Evolutionary conservation across 2,888 invertebrate genomes (phyloP).

Genomic region (Andricus curvator): DNA sequence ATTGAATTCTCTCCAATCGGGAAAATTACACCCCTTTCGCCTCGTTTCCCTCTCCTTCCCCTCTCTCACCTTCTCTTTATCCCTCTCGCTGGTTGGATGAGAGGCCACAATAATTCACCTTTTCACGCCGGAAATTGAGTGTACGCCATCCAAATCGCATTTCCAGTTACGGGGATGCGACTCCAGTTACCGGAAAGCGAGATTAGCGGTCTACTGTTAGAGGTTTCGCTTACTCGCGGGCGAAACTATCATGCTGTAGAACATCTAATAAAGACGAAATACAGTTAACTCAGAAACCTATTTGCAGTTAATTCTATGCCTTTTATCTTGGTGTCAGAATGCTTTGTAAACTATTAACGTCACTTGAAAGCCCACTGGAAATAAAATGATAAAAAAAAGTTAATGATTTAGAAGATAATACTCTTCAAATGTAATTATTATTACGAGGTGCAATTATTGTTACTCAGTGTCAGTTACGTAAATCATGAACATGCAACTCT

Average conservation of each 20-base stretch:
- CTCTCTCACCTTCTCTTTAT: background rate
- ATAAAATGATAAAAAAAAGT: background rate
- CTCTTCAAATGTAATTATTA: background rate
- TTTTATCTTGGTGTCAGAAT: conserved; percentile 4
- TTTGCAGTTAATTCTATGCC: conserved; percentile 11
- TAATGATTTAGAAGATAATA: conserved; percentile 6
- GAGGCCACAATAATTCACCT: conserved; percentile 39
- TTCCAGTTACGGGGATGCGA: conserved; percentile 43
- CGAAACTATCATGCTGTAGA: conserved; percentile 9
- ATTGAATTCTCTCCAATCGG: conserved; percentile 39
- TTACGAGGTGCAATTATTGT: conserved; percentile 5
- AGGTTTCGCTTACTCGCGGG: conserved; percentile 46
- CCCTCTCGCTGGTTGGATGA: background rate
- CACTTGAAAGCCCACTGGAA: background rate
- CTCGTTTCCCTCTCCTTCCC: background rate
- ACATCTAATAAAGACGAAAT: conserved; percentile 10
- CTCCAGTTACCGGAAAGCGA: conserved; percentile 58
- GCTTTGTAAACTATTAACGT: background rate
- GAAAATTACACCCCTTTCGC: conserved; percentile 35
- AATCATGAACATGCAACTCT: background rate
- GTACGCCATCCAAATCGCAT: conserved; percentile 54
- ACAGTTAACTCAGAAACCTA: conserved; percentile 6
- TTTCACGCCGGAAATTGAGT: conserved; percentile 53
- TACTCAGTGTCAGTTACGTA: background rate
- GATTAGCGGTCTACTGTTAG: conserved; percentile 70